phyloP scores from a whole-genome alignment of 2,888 invertebrate genomes.

The Clivina fossor region DNA sequence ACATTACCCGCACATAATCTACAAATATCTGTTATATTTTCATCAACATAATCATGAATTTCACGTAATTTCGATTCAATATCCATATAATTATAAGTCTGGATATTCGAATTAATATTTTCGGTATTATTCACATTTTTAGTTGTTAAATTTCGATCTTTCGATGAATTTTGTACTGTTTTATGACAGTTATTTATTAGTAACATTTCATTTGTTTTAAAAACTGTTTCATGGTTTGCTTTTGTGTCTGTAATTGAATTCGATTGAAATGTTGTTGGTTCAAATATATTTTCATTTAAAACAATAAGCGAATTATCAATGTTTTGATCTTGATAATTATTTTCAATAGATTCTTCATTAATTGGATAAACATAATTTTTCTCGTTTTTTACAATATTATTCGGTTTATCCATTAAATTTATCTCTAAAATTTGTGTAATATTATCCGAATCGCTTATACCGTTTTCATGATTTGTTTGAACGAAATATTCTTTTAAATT shows the following conservation, averaged over 20 bases:
- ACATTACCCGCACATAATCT: constrained; percentile 23
- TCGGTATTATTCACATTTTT: neutral
- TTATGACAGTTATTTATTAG: neutral
- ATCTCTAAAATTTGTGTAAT: constrained; percentile 19
- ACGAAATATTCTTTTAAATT: constrained; percentile 12
- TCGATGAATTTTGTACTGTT: neutral
- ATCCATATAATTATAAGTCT: constrained; percentile 26
- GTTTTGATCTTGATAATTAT: constrained; percentile 7
- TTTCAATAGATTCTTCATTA: constrained; percentile 15
- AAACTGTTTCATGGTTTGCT: neutral
- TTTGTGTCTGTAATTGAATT: neutral
- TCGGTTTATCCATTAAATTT: constrained; percentile 10
- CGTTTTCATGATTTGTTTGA: neutral
- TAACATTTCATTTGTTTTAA: constrained; percentile 2
- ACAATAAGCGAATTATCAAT: constrained; percentile 13
- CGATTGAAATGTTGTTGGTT: constrained; percentile 6
- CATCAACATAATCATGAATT: constrained; percentile 27
- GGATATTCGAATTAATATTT: neutral
- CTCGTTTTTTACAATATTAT: constrained; percentile 10
- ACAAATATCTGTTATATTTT: constrained; percentile 24
- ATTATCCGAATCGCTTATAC: neutral
- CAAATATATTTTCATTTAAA: constrained; percentile 22
- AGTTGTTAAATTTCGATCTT: neutral
- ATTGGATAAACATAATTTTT: constrained; percentile 3
- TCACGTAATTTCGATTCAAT: constrained; percentile 29